These are phyloP conservation scores for Noctua fimbriata DNA, from an alignment of 2,888 invertebrate species.

Conservation along the genomic window DNA sequence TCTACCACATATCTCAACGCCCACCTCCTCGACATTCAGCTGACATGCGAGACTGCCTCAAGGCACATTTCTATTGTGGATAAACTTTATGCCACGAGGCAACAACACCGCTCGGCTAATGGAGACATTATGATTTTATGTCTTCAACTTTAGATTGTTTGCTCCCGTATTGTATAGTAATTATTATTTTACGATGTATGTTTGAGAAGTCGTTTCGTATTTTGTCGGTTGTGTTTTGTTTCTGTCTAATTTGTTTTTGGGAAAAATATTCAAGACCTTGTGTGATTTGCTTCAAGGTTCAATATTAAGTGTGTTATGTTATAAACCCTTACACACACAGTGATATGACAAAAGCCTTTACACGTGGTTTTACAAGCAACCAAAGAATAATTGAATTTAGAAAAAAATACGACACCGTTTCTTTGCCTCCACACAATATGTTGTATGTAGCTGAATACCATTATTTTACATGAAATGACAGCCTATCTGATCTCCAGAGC, in stretches of 20 bases:
- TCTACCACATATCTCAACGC: conserved; percentile 7
- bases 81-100: conserved; percentile 68
- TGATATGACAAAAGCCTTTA: not conserved
- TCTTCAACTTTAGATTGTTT: conserved; percentile 66
- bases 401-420: not conserved
- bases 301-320: not conserved
- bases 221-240: conserved; percentile 50
- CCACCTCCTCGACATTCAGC: conserved; percentile 38
- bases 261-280: not conserved
- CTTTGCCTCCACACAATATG: not conserved
- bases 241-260: conserved; percentile 46
- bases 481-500: not conserved
- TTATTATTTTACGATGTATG: conserved; percentile 65
- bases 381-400: not conserved
- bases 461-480: not conserved
- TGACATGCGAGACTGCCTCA: conserved; percentile 70
- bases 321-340: not conserved
- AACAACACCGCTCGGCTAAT: conserved; percentile 66
- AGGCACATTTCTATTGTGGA: conserved; percentile 72
- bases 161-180: conserved; percentile 62
- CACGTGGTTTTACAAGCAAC: not conserved
- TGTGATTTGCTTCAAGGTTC: not conserved
- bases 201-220: conserved; percentile 61
- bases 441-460: not conserved
- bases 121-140: conserved; percentile 67